Evolutionary conservation across 2,888 invertebrate species (phyloP), one percentile per base, ranked within the genome.

Genomic region (Penaeus monodon): DNA sequence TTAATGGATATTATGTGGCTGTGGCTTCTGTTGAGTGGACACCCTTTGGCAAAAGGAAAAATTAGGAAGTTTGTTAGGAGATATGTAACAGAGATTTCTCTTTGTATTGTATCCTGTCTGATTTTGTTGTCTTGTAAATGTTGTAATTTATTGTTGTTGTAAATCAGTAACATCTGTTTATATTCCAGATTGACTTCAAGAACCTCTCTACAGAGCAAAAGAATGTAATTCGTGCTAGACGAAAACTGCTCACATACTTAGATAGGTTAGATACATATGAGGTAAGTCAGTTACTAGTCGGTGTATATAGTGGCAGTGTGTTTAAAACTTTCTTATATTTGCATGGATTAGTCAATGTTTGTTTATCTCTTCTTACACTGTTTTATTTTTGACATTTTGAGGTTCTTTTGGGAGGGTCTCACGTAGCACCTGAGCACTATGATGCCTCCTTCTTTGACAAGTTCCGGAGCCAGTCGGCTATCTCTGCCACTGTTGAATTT

Each of bases 211-310:
- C 94, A 82, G 94, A 95, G 91, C 95, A 96, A 90, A 94, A 94
- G 91, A 95, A 95, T 91, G 92, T 96, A 91, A 93, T 96, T 85
- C 93, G 94, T 14, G 95, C 94, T 84, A 93, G 96, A 38, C 94
- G 94, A 91, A 95, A 95, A 88, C 94, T 96, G 92, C 92, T 96
- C 66, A 94, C 94, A 91, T 96, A 95, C 91, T 93, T 94, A 90
- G 95, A 96, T 91, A 93, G 95, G 89, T 93, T 96, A n/a, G 93
- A 93, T 88, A 94, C 95, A 0, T 96, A 96, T 91, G 95, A 95
- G 93, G 95, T 95, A 91, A 82, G 90, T 78, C 38, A 33, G 38
- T 20, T 38, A 73, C 17, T 73, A 85, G 68, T 33, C 64, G 29
- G 63, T 78, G 65, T 63, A 6, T 27, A n/a, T 8, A 85, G 14